Base-by-base conservation (phyloP, 2,797 vertebrate genomes). In the Salarias fasciatus region DNA sequence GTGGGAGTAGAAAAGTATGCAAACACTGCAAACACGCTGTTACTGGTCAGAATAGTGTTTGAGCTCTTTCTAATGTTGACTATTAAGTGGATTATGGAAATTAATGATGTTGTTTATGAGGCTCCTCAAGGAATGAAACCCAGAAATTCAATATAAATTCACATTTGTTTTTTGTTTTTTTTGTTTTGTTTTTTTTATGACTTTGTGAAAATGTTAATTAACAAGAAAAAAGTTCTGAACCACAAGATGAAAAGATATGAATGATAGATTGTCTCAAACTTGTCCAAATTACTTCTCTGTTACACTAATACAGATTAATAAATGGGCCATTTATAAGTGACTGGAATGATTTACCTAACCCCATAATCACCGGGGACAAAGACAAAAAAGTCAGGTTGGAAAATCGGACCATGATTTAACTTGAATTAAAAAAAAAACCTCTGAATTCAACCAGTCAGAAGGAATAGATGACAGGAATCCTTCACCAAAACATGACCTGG, bases 1-100 rank as follows among this genome's bases (percentile, higher is more conserved):
- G 11, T 54, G 13, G 57, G 77, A 54, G 30, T 47, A 48, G 64
- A 72, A 40, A 70, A 52, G 24, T 1, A 2, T 30, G 13, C 13
- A 35, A 18, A 38, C 13, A 6, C 11, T 49, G n/a, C n/a, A n/a
- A n/a, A n/a, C n/a, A n/a, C 47, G 7, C 53, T 1, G 0, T 1
- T 24, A 24, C 24, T 24, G 18, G 18, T 3, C 18, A 24, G 18
- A 24, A 24, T 24, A 24, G 2, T 24, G 18, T 24, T 24, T 24
- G 18, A 24, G 18, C 24, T 18, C 18, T 24, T 0, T 38, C n/a
- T 4, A n/a, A 12, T 13, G 0, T 9, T 3, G 24, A 24, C 46
- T 33, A 50, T 55, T 55, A n/a, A 52, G 8, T 37, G 1, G 8
- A 8, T 5, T 9, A 9, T 29, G 8, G 50, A 2, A 10, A 9